phyloP scores from a whole-genome alignment of 2,113 vertebrate genomes.

The Paramormyrops kingsleyae region DNA sequence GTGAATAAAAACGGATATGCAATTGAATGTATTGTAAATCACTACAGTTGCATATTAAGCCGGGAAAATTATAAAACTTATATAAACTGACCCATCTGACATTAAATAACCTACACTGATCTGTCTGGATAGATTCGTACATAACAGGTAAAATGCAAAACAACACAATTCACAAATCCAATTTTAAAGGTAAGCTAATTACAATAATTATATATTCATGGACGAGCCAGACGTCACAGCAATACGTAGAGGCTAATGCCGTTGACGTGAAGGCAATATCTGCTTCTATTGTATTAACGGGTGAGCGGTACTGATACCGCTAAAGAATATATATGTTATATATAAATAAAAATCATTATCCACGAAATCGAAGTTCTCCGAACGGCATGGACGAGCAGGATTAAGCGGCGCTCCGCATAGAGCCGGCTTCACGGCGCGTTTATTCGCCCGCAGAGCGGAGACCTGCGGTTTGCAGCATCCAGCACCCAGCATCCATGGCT shows the following conservation, averaged over 20 bases:
- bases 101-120: neutral
- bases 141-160: neutral
- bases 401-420: neutral
- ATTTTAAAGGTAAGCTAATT: neutral
- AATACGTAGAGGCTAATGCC: neutral
- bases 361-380: neutral
- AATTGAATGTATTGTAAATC: neutral
- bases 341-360: neutral
- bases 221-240: neutral
- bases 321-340: neutral
- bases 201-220: slow-evolving; percentile 6
- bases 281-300: neutral
- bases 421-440: neutral
- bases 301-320: neutral
- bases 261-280: neutral
- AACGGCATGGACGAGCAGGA: neutral
- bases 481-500: neutral
- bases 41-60: neutral
- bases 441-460: neutral
- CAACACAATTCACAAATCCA: neutral
- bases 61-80: neutral
- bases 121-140: neutral
- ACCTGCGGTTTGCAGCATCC: neutral
- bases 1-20: neutral
- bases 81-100: neutral